Base-by-base conservation (phyloP, 2,113 vertebrate species). In the Ageneiosus marmoratus region DNA sequence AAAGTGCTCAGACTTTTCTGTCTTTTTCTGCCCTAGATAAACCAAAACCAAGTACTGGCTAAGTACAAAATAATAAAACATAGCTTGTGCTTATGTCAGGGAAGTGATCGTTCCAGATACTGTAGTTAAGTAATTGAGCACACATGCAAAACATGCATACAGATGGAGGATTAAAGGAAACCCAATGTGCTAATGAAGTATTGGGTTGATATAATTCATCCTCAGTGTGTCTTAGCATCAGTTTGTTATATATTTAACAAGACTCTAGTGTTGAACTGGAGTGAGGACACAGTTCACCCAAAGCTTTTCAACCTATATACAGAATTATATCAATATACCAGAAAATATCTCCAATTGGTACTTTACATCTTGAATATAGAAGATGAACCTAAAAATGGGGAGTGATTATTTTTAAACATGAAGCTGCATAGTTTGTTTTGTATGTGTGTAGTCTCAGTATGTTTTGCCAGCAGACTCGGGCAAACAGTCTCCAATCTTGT, bases 401-500 rank as follows among this genome's bases (percentile, higher is more conserved):
- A 27, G 15, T 27, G 58, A 27, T 27, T 8, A 4, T 60, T 60
- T 60, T 60, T 60, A 60, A 11, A 63, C 27, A 5, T 29, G 27
- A 32, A 32, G 60, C 27, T 32, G 9, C 27, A 2, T 32, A 63
- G 27, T 29, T 29, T 62, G 10, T 34, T 67, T 34, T 67, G 15
- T 46, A 12, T 27, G 22, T 55, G 1, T 73, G 29, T 8, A 6
- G 13, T 83, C 56, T 60, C 60, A 72, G 50, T 32, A 51, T 24
- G 55, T 53, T 80, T 77, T n/a, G 3, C 78, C 74, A 80, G 32
- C 85, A 96, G 95, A 95, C 96, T 32, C 93, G 93, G 16, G 95
- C 96, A 56, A 96, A 95, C 0, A 91, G 94, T 74, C 92, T 96
- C 41, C 95, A 96, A 89, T 95, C 94, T 2, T 96, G 95, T 56